These are phyloP conservation scores for Poecilobothrus nobilitatus DNA, from an alignment of 2,888 invertebrate species.

Conservation along the genomic window DNA sequence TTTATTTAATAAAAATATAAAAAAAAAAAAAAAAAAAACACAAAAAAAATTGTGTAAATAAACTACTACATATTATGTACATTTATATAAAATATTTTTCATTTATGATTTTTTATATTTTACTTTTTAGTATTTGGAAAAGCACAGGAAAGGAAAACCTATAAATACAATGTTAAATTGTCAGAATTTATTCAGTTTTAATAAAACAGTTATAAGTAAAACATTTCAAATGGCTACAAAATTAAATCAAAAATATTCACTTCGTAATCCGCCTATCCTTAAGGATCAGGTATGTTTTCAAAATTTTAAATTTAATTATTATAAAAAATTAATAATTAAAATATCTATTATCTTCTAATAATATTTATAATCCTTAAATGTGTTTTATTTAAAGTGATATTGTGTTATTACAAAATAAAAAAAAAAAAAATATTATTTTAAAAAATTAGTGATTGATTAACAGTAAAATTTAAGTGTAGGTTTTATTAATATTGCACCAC, in stretches of 20 bases:
- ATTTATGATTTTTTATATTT: background rate
- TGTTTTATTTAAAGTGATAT: too few species aligned
- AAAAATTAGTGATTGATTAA: too few species aligned
- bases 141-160: background rate
- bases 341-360: background rate
- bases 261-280: background rate
- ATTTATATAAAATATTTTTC: background rate
- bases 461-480: too few species aligned
- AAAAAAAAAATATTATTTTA: too few species aligned
- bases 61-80: too few species aligned
- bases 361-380: too few species aligned
- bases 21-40: too few species aligned
- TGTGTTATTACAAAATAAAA: too few species aligned
- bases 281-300: background rate
- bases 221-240: background rate
- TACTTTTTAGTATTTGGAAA: background rate
- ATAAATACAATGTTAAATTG: background rate
- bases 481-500: too few species aligned
- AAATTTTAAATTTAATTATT: background rate
- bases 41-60: too few species aligned
- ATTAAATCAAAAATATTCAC: conserved; percentile 1
- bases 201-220: background rate
- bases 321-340: background rate
- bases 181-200: background rate
- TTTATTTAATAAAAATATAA: background rate